Conservation (phyloP, 2,888 invertebrate genomes). For the Clitarchus hookeri region DNA sequence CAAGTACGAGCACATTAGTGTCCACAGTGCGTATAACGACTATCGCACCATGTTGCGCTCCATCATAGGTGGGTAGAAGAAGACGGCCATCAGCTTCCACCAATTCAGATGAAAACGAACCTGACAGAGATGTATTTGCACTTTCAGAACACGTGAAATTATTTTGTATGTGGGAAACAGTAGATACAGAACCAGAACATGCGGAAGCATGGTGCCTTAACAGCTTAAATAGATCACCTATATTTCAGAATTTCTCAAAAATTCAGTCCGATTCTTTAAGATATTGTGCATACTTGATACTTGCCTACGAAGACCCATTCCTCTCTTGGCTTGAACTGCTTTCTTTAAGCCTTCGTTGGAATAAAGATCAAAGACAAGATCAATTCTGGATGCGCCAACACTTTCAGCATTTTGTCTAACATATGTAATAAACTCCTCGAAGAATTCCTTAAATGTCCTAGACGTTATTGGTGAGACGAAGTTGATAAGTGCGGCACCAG, state of each 20-base stretch:
- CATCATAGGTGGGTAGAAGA: background rate
- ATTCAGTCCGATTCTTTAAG: no score
- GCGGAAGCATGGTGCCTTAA: background rate
- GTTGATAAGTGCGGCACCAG: background rate
- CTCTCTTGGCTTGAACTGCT: no score
- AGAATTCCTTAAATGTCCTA: no score
- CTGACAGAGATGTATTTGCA: background rate
- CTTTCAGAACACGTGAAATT: background rate
- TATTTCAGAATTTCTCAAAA: background rate
- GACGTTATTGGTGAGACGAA: no score
- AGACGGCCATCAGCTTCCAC: background rate
- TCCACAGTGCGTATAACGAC: background rate
- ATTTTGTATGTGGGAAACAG: background rate
- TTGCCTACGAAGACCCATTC: no score
- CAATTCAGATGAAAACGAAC: background rate
- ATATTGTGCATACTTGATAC: no score
- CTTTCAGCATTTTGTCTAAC: background rate
- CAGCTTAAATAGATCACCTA: background rate
- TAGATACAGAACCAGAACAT: no score
- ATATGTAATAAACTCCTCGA: background rate
- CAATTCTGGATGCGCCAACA: background rate
- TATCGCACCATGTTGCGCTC: background rate
- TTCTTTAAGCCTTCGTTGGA: background rate
- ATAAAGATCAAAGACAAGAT: background rate
- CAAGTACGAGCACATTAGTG: conserved; percentile 18